phyloP scores from a whole-genome alignment of 2,113 vertebrate genomes.

The Haliaeetus leucogaster region DNA sequence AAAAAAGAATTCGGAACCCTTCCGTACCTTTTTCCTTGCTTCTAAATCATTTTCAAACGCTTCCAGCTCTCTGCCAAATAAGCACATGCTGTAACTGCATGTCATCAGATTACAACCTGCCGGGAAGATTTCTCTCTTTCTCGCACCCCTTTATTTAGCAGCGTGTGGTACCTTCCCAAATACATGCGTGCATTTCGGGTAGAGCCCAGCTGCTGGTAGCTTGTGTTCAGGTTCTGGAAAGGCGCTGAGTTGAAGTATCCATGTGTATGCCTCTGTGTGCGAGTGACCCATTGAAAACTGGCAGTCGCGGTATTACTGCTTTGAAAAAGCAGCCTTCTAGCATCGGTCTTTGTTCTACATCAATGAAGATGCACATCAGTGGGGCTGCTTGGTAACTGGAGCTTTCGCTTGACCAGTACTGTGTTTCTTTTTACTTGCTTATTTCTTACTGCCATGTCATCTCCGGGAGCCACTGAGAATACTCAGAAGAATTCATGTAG shows the following conservation, averaged over 20 bases:
- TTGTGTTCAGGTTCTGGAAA: constrained; percentile 65
- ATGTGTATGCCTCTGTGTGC: constrained; percentile 30
- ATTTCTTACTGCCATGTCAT: constrained; percentile 78
- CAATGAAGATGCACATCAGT: constrained; percentile 71
- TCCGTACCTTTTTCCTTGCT: background rate
- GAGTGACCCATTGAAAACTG: constrained; percentile 57
- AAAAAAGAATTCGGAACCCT: background rate
- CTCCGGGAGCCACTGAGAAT: constrained; percentile 78
- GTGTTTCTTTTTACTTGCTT: constrained; percentile 64
- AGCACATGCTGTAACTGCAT: background rate
- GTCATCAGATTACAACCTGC: background rate
- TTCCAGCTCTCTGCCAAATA: background rate
- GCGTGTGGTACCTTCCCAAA: constrained; percentile 80
- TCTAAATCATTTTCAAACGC: background rate
- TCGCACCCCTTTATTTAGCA: constrained; percentile 49
- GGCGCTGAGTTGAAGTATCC: constrained; percentile 55
- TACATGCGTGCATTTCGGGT: constrained; percentile 68
- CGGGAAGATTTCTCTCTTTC: background rate
- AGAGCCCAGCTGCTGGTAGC: constrained; percentile 69
- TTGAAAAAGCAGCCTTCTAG: constrained; percentile 51
- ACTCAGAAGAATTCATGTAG: constrained; percentile 82
- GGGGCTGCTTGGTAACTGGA: constrained; percentile 70
- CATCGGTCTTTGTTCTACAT: constrained; percentile 72
- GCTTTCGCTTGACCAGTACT: constrained; percentile 54
- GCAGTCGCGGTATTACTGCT: constrained; percentile 32